These are phyloP conservation scores for Platerodrilus igneus DNA, from an alignment of 2,888 invertebrate genomes.

Conservation along the genomic window DNA sequence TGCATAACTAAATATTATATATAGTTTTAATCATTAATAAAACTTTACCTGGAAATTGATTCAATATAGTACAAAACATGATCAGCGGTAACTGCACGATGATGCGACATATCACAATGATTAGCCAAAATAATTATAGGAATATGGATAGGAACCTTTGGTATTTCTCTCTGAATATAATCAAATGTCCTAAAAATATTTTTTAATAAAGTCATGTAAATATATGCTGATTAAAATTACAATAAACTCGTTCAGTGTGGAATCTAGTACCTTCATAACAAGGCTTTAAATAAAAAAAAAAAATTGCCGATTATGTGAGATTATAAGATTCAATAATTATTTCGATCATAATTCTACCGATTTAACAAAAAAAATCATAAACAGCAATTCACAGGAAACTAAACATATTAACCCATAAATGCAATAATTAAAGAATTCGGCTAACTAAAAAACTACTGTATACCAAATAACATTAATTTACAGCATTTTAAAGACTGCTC, in stretches of 20 bases:
- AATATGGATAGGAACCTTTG: conserved; percentile 71
- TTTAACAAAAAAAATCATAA: no score
- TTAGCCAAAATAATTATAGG: conserved; percentile 89
- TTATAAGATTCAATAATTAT: not conserved
- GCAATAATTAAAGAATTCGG: no score
- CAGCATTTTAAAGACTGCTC: no score
- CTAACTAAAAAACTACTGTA: no score
- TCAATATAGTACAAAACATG: conserved; percentile 68
- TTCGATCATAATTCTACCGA: no score
- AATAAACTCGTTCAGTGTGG: no score
- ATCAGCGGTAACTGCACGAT: conserved; percentile 74
- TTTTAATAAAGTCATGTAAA: conserved; percentile 4
- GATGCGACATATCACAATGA: conserved; percentile 96
- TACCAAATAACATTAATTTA: no score
- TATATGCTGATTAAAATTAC: no score
- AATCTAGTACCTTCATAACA: no score
- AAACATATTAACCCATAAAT: no score
- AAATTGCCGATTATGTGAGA: not conserved
- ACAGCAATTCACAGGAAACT: no score
- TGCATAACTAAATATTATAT: conserved; percentile 16
- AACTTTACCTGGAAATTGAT: conserved; percentile 53
- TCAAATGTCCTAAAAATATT: conserved; percentile 85
- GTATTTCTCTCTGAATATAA: conserved; percentile 84
- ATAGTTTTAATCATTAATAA: conserved; percentile 2
- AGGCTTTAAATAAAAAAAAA: no score